Base-by-base conservation (phyloP, 2,797 vertebrate species). In the Sebastes glaucus region DNA sequence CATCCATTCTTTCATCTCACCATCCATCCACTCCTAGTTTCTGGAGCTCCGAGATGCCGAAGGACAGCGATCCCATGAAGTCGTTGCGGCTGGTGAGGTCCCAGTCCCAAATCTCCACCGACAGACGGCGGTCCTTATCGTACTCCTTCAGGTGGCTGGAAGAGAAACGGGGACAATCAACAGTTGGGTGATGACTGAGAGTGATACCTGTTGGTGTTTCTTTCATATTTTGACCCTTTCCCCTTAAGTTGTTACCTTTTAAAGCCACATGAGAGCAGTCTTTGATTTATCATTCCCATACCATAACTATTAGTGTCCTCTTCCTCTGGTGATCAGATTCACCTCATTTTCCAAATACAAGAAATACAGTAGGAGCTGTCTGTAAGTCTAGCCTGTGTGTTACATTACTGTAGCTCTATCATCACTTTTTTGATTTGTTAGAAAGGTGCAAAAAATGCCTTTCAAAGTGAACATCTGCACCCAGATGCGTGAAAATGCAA, bases 101-200 rank as follows among this genome's bases (percentile, higher is more conserved):
- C 98, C 98, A 99, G 87, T 99, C 98, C 98, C 98, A 99, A 23
- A 98, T 95, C 94, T 99, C 98, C 91, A 99, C 97, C 0, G 98
- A 99, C 88, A 99, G 94, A 32, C 98, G 92, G 57, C 98, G 92
- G 91, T 98, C 97, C 82, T 98, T 99, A 91, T 99, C 98, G 0
- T 97, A 92, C 64, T 98, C 98, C 81, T 98, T 99, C 92, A 99
- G 96, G 61, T 97, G 96, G 94, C 98, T 92, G 80, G 25, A 59
- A 46, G 68, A 78, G 28, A 84, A 27, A 82, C 11, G n/a, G 35
- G 61, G 55, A 71, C 32, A n/a, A 14, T 73, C 28, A 79, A 63
- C 74, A 77, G 60, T 22, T 74, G 52, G 56, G 27, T 28, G 28
- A 59, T 16, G 16, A 23, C 22, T 22, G 8, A 23, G 2, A 64